Evolutionary conservation across 2,113 vertebrate genomes (phyloP).

Genomic region (Neofelis nebulosa): DNA sequence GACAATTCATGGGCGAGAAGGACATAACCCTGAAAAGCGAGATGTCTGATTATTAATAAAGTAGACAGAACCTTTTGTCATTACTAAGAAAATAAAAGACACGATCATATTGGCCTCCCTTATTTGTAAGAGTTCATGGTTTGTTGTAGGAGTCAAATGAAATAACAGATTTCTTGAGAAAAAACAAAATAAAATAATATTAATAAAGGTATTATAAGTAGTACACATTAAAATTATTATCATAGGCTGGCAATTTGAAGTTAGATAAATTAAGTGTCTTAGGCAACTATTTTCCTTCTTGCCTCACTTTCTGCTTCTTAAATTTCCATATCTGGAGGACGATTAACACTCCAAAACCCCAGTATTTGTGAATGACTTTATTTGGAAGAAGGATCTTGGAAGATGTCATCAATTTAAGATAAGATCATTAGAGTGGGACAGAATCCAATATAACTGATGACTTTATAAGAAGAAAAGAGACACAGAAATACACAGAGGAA

Average conservation of each 20-base stretch:
- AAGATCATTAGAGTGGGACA: not conserved
- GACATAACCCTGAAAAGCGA: not conserved
- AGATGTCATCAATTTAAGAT: not conserved
- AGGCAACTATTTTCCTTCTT: not conserved
- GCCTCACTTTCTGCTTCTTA: not conserved
- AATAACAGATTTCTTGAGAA: slow-evolving; percentile 23
- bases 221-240: not conserved
- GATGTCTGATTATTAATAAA: not conserved
- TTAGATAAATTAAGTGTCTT: not conserved
- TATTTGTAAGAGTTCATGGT: not conserved
- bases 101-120: not conserved
- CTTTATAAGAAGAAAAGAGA: not conserved
- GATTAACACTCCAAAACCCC: not conserved
- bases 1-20: not conserved
- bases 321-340: not conserved
- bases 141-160: slow-evolving; percentile 1
- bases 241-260: not conserved
- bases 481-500: not conserved
- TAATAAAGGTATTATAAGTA: not conserved
- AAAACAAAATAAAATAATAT: not conserved
- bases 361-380: not conserved
- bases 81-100: not conserved
- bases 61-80: not conserved
- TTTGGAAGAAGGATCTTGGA: not conserved
- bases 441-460: not conserved